A percentile compares a stretch with the other conserved stretches of the same genome.
phyloP scores from a whole-genome alignment of 1,140 invertebrate genomes.

The Scylla paramamosain region DNA sequence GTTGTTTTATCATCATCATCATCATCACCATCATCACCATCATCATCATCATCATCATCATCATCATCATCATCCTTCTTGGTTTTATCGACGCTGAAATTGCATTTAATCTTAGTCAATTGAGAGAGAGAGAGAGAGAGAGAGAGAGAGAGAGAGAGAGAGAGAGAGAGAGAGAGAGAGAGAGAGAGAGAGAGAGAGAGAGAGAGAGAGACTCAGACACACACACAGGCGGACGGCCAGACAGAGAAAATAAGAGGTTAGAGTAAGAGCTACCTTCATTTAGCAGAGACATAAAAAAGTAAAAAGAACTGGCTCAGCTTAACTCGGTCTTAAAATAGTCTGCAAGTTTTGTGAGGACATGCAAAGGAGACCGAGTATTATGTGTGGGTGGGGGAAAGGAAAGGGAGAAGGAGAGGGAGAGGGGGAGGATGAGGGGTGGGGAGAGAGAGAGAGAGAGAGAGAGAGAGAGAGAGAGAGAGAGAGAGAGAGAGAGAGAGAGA shows the following conservation, averaged over 20 bases:
- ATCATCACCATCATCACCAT: not conserved
- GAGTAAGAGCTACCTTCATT: not conserved
- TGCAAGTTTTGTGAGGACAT: not conserved
- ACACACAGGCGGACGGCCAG: not conserved
- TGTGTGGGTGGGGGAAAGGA: not conserved
- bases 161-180: too few species aligned
- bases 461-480: too few species aligned
- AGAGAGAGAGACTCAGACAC: too few species aligned
- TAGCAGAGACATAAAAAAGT: not conserved
- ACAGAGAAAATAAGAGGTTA: not conserved
- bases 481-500: too few species aligned
- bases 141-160: too few species aligned
- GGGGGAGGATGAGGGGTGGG: too few species aligned
- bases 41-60: not conserved
- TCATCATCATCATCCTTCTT: not conserved
- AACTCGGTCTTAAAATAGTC: not conserved
- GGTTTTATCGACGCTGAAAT: not conserved
- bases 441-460: too few species aligned
- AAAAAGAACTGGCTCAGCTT: not conserved
- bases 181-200: too few species aligned
- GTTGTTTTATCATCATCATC: not conserved
- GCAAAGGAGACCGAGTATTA: not conserved
- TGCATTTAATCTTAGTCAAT: not conserved
- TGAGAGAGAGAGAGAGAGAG: too few species aligned
- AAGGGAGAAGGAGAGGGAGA: too few species aligned